Evolutionary conservation across 1,140 invertebrate species (phyloP).

Genomic region (Cydia amplana): DNA sequence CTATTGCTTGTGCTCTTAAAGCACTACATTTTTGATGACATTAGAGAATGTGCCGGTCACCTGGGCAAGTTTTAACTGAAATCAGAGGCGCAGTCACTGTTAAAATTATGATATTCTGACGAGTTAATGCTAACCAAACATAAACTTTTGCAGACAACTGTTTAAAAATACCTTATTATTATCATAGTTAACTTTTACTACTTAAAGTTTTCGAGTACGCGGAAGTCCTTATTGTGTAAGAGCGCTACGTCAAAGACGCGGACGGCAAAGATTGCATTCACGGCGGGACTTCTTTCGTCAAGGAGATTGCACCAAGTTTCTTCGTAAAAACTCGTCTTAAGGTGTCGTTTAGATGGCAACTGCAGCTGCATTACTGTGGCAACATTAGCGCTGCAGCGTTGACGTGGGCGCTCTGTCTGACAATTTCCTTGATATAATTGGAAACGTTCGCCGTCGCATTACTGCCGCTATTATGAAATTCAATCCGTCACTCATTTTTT

Average conservation of each 20-base stretch:
- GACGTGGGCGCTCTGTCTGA: no score
- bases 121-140: background rate
- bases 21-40: background rate
- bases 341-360: no score
- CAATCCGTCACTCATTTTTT: no score
- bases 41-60: background rate
- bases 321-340: no score
- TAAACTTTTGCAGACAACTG: background rate
- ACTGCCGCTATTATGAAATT: no score
- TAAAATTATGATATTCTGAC: constrained; percentile 10
- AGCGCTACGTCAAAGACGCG: background rate
- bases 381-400: no score
- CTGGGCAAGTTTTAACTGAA: constrained; percentile 22
- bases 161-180: background rate
- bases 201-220: background rate
- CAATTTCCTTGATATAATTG: no score
- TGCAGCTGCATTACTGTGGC: no score
- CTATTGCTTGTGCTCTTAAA: background rate
- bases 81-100: constrained; percentile 18
- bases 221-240: background rate
- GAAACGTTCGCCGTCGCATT: no score
- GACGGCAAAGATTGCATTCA: constrained; percentile 3
- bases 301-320: background rate
- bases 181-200: background rate
- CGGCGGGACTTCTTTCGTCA: background rate